Evolutionary conservation across 2,888 invertebrate species (phyloP), one percentile per base, ranked within the genome.

Genomic region (Therioaphis trifolii): DNA sequence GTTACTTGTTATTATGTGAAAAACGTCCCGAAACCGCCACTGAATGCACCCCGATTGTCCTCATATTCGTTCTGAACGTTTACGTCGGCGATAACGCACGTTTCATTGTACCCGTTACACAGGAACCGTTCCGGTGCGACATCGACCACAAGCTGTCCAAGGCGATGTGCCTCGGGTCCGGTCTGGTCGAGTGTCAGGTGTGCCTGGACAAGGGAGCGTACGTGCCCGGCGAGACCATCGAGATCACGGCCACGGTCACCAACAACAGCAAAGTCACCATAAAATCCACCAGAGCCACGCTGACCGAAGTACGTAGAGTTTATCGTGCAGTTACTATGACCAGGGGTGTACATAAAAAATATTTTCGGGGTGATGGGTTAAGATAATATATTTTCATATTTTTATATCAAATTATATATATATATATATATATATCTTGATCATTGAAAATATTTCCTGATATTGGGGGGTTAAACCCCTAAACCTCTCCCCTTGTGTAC

Each of bases 171-270:
- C 93, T 96, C 86, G 94, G 95, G 86, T 94, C 95, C 68, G 98
- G 98, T 74, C 92, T 94, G 12, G 95, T 98, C 71, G 91, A 94
- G 77, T 97, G 96, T 88, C 92, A 94, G 87, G 95, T 97, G 85
- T 91, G 94, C 85, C 90, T 98, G 86, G 96, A 96, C 90, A 92
- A 96, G 88, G 96, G 96, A 84, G 98, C 97, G 29, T 98, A 96
- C 90, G 96, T 98, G 85, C 96, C 97, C 18, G 98, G 97, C 4
- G 97, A 98, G 90, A 95, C 94, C 88, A 94, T 98, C 88, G 92
- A 93, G 87, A 93, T 98, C 86, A 93, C 93, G 85, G 97, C 97
- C 24, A 93, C 92, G 85, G 92, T 98, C 77, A 92, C 92, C 88
- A 98, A 98, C 90, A 91, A 93, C 88, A 96, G 96, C 88, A 92